Evolutionary conservation across 1,140 invertebrate genomes (phyloP).

Genomic region (Zaprionus gabonicus): DNA sequence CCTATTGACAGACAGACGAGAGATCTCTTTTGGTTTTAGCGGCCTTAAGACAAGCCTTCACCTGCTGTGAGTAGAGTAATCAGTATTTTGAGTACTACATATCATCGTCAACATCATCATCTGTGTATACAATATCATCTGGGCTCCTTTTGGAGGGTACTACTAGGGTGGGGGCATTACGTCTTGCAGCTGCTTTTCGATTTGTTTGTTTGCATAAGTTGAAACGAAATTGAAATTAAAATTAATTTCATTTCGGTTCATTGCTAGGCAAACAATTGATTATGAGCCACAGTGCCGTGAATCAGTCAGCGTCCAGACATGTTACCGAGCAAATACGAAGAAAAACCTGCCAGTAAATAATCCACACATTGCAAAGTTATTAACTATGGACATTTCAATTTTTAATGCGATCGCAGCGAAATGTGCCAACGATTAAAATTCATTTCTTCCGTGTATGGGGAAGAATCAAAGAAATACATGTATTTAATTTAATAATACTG

Average conservation of each 20-base stretch:
- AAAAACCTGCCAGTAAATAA: conserved; percentile 1
- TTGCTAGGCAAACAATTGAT: conserved; percentile 27
- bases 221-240: conserved; percentile 31
- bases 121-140: conserved; percentile 8
- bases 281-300: conserved; percentile 18
- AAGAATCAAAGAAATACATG: background rate
- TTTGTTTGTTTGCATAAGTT: conserved; percentile 40
- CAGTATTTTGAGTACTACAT: conserved; percentile 7
- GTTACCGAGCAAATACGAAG: background rate
- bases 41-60: conserved; percentile 9
- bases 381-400: background rate
- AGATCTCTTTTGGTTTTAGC: conserved; percentile 13
- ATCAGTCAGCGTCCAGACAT: conserved; percentile 6
- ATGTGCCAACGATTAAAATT: background rate
- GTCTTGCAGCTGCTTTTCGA: conserved; percentile 24
- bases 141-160: background rate
- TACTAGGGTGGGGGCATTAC: background rate
- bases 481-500: background rate
- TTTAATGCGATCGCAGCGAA: background rate
- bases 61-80: background rate
- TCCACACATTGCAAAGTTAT: background rate
- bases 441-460: background rate
- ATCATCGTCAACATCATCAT: conserved; percentile 5
- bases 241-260: conserved; percentile 21
- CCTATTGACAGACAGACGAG: conserved; percentile 27